These are phyloP conservation scores for Prosopocoilus inquinatus DNA, from an alignment of 2,888 invertebrate species.

Conservation along the genomic window DNA sequence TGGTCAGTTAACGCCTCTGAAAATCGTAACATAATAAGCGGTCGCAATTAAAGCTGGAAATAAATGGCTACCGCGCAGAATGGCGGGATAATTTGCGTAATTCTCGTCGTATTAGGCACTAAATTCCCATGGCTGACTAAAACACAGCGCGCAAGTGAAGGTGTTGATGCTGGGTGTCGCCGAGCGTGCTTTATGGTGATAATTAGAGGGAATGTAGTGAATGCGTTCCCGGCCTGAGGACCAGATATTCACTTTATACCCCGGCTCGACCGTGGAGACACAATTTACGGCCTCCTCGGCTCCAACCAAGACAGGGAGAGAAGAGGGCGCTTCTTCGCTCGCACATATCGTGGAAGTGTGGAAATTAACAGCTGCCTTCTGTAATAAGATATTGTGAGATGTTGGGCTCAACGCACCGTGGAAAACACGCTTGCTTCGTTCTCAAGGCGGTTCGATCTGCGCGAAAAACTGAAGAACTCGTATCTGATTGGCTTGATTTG, in stretches of 20 bases:
- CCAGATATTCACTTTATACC: conserved; percentile 5
- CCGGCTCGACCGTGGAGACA: neutral
- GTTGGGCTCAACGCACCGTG: conserved; percentile 21
- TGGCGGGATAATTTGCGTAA: conserved; percentile 19
- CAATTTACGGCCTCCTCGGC: neutral
- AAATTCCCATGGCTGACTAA: conserved; percentile 14
- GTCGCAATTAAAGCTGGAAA: conserved; percentile 1
- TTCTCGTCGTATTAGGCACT: conserved; percentile 11
- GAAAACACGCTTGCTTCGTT: conserved; percentile 41
- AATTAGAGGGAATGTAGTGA: conserved; percentile 42
- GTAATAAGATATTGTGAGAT: conserved; percentile 43
- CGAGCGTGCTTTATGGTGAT: conserved; percentile 41
- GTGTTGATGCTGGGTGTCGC: conserved; percentile 39
- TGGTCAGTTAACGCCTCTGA: no score
- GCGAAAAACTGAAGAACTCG: neutral
- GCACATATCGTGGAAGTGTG: conserved; percentile 36
- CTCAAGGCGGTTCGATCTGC: conserved; percentile 32
- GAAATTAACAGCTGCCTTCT: conserved; percentile 43
- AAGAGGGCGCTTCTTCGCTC: conserved; percentile 17
- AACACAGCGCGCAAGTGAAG: conserved; percentile 26
- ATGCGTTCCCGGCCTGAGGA: conserved; percentile 35
- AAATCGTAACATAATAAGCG: neutral
- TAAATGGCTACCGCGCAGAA: conserved; percentile 8
- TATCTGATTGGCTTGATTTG: no score
- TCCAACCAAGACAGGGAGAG: neutral